phyloP scores from a whole-genome alignment of 1,140 invertebrate genomes.

The Venustaconcha ellipsiformis region DNA sequence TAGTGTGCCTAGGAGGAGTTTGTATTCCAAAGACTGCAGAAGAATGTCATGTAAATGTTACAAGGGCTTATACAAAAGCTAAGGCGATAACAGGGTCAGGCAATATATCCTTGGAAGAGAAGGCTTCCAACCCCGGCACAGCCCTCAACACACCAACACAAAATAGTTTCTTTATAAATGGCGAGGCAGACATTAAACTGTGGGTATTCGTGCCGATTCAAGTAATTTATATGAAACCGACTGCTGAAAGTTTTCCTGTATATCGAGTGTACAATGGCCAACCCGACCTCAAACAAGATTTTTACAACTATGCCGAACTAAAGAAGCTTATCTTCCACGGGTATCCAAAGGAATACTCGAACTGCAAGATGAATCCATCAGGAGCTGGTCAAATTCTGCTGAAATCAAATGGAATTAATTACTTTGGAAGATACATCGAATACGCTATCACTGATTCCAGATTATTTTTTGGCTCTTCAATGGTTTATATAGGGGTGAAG shows the following conservation, averaged over 20 bases:
- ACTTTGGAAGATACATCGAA: constrained; percentile 5
- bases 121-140: too few relatives aligned
- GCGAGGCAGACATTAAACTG: too few relatives aligned
- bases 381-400: constrained; percentile 1
- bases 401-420: constrained; percentile 9
- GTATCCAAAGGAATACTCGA: not conserved
- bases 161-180: too few relatives aligned
- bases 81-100: not conserved
- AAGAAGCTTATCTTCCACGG: too few relatives aligned
- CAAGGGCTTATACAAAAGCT: too few relatives aligned
- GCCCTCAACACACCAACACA: too few relatives aligned
- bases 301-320: too few relatives aligned
- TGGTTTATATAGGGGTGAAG: not conserved
- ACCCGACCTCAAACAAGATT: too few relatives aligned
- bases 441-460: constrained; percentile 5
- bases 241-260: too few relatives aligned
- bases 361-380: not conserved
- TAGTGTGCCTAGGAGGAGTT: not conserved
- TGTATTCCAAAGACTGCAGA: not conserved
- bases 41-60: too few relatives aligned
- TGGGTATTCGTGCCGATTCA: too few relatives aligned
- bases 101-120: not conserved
- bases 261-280: too few relatives aligned
- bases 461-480: not conserved
- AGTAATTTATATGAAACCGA: not conserved